Conservation (phyloP, 2,113 vertebrate species). For the Hemibagrus wyckioides region DNA sequence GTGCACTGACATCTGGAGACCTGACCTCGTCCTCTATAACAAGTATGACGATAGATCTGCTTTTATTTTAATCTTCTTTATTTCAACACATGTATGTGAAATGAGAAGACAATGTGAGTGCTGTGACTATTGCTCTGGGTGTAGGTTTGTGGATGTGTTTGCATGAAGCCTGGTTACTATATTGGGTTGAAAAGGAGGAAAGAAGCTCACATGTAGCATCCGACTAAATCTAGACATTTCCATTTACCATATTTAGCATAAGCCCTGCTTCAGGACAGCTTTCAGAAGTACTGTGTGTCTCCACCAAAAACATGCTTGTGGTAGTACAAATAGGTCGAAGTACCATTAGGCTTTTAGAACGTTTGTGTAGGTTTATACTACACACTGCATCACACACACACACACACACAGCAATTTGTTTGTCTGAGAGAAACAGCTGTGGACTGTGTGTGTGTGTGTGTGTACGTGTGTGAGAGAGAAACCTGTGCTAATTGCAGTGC, state of each 20-base stretch:
- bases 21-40: conserved; percentile 88
- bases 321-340: background rate
- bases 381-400: no score
- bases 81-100: background rate
- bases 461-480: background rate
- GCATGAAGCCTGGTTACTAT: background rate
- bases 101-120: background rate
- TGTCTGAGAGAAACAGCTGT: conserved; percentile 13
- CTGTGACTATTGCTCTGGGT: background rate
- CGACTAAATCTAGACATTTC: conserved; percentile 9
- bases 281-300: background rate
- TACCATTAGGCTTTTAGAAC: background rate
- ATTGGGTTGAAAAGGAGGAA: background rate
- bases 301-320: background rate
- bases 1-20: conserved; percentile 82
- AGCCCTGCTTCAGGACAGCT: background rate
- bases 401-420: background rate
- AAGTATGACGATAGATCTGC: conserved; percentile 73
- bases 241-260: background rate
- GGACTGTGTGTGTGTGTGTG: background rate
- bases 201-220: background rate
- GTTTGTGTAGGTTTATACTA: background rate
- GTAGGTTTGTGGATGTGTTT: background rate
- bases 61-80: background rate
- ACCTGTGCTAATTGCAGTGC: background rate